Evolutionary conservation across 1,140 invertebrate species (phyloP).

Genomic region (Trachymyrmex septentrionalis): DNA sequence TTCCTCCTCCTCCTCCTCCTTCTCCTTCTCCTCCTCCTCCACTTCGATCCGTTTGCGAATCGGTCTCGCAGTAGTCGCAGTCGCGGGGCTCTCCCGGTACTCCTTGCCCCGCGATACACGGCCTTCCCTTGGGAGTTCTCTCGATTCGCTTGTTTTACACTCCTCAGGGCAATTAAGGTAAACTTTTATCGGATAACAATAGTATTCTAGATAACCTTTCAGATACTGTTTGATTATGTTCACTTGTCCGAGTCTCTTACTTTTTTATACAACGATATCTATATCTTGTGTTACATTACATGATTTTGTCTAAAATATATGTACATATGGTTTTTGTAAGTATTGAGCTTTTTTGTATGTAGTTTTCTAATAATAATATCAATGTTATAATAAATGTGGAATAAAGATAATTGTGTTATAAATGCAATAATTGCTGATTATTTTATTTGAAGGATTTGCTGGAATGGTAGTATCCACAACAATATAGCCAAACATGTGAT

Average conservation of each 20-base stretch:
- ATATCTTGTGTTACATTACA: background rate
- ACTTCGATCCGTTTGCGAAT: background rate
- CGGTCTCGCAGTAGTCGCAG: background rate
- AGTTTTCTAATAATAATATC: background rate
- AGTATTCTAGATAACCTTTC: background rate
- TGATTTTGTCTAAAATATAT: too few relatives aligned
- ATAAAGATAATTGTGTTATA: background rate
- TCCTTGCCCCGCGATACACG: background rate
- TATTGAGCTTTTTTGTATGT: background rate
- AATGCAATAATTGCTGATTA: background rate
- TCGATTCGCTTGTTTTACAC: background rate
- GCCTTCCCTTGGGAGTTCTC: background rate
- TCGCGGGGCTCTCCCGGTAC: background rate
- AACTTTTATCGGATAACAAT: background rate
- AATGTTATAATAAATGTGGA: background rate
- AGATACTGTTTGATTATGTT: background rate
- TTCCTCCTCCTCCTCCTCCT: background rate
- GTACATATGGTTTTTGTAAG: background rate
- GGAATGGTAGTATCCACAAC: too few relatives aligned
- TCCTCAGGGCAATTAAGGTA: constrained; percentile 27
- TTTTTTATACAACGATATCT: background rate
- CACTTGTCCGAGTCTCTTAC: background rate
- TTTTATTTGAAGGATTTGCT: background rate
- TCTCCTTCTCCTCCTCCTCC: background rate
- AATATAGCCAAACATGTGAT: too few relatives aligned